Evolutionary conservation across 2,888 invertebrate species (phyloP), one percentile per base, ranked within the genome.

Genomic region (Punctoribates punctum): DNA sequence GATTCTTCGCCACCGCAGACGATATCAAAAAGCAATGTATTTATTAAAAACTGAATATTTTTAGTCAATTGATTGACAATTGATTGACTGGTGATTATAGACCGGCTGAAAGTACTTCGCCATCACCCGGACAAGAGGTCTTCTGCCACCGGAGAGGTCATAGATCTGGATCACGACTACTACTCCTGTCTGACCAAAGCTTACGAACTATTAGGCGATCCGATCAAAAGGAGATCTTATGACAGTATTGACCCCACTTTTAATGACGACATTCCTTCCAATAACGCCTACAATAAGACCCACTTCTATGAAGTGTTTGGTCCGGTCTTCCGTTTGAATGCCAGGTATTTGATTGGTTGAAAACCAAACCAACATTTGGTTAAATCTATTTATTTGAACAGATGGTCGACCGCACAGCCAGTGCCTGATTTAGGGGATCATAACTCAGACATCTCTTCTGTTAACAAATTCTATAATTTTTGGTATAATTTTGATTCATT

Each of bases 401-500:
- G 96, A 74, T 99, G 97, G 96, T 96, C 97, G 0, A 92, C 91
- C 80, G 92, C 90, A 81, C 88, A 88, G 80, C 89, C 91, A 79
- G 94, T 95, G 54, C 98, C 98, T 74, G 85, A 88, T 77, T 86
- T 99, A 73, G 94, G 90, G 9, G 89, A 90, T 82, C 88, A 88
- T n/a, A 87, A 90, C 77, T 89, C 92, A 75, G 86, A 90, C 1
- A 87, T 94, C 75, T 90, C 91, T 79, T 89, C 92, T 82, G 97
- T 99, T 0, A 95, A 98, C 83, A 85, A 87, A 70, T 99, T 99
- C 85, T 99, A 99, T 84, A 90, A 91, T 20, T 99, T 97, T 84
- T 99, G 99, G 99, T 97, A 93, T 84, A 91, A 94, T 82, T 99
- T 98, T 85, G 95, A 96, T 80, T 97, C 98, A 0, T 99, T 99